These are phyloP conservation scores for human DNA, from an alignment of 2,113 vertebrate genomes.

Conservation along the genomic window GRCh38 chr1:70013001-70013500, in stretches of 20 bases:
- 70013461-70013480: not conserved
- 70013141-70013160: not conserved
- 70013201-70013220: not conserved
- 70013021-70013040: constrained; percentile 97
- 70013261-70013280: not conserved
- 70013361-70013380: not conserved
- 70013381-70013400: not conserved
- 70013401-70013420: not conserved
- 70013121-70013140: constrained; percentile 25
- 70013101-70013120: not conserved
- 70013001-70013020: constrained; percentile 99
- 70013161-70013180: not conserved
- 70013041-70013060: constrained; percentile 99
- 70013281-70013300: not conserved
- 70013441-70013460: not conserved
- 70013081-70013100: constrained; percentile 93
- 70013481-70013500: not conserved
- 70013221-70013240: not conserved
- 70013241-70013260: constrained; percentile 8
- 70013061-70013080: constrained; percentile 97
- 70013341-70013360: not conserved
- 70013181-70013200: not conserved
- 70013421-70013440: not conserved
- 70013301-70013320: constrained; percentile 44
- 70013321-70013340: not conserved